Conservation (phyloP, 2,797 vertebrate species). For the Enteromius afrohamiltoni region DNA sequence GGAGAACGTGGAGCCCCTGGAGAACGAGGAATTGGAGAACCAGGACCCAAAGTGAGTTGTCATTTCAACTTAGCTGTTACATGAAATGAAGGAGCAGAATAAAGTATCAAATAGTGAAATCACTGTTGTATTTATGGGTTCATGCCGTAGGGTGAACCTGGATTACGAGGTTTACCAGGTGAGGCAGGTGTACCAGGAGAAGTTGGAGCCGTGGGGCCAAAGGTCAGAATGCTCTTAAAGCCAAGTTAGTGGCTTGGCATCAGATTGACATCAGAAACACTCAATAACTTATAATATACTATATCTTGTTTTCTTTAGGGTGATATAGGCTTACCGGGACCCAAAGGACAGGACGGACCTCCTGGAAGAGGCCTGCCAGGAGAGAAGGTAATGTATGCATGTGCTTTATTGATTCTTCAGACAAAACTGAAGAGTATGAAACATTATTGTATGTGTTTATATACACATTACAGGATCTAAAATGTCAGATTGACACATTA, state of each 20-base stretch:
- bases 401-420: background rate
- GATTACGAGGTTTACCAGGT: conserved; percentile 75
- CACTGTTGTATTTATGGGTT: background rate
- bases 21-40: conserved; percentile 73
- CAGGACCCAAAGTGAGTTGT: conserved; percentile 78
- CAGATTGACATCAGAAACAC: background rate
- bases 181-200: conserved; percentile 77
- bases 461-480: background rate
- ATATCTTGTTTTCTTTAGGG: conserved; percentile 71
- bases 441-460: background rate
- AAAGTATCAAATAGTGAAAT: background rate
- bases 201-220: conserved; percentile 76
- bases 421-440: background rate
- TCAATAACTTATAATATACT: background rate
- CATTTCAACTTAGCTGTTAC: background rate
- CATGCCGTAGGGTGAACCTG: conserved; percentile 77
- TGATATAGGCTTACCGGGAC: conserved; percentile 79
- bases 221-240: conserved; percentile 68
- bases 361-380: conserved; percentile 80
- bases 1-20: conserved; percentile 81
- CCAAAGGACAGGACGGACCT: conserved; percentile 78
- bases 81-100: background rate
- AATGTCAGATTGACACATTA: background rate
- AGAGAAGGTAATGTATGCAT: conserved; percentile 70
- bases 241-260: background rate